Evolutionary conservation across 2,113 vertebrate species (phyloP), one percentile per base, ranked within the genome.

Genomic region (Orcinus orca): DNA sequence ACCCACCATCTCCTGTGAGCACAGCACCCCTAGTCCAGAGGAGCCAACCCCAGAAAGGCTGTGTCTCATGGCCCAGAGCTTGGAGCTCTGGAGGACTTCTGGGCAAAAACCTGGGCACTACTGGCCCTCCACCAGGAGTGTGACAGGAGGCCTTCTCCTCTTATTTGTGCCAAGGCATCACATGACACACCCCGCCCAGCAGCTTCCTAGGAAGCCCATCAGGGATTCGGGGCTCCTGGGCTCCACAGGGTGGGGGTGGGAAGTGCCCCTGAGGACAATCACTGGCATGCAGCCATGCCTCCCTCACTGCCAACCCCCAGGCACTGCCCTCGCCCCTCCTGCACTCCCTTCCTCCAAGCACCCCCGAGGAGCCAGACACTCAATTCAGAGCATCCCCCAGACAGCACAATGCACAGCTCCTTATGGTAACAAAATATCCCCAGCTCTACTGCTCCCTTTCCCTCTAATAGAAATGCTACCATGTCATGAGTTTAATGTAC

Each of bases 121-220:
- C 71, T 88, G 85, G 88, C 68, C 31, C 11, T 95, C 86, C n/a
- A 91, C 92, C 76, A 91, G 86, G 86, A 79, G 82, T 33, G 85
- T 63, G 38, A 58, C 44, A 65, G 89, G 96, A 92, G 83, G 55
- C 17, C 85, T 62, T 68, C 83, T 96, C 71, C 85, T 88, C 79
- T 92, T 96, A 97, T 97, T 95, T 87, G 96, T 90, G 86, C 83
- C 87, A 84, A 67, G 25, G 80, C 29, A 26, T 97, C 97, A 98
- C 93, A 63, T 97, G 97, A 95, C 15, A 20, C 3, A 14, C 92
- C 93, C 97, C 50, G 76, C 38, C 97, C 93, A 96, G 73, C 1
- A 5, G 79, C 74, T 70, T 92, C 97, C 97, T 47, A 84, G 90
- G 80, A 63, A 76, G 93, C 90, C 83, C 83, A 76, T 76, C 93